A percentile compares a stretch with the other conserved stretches of the same genome.
These are phyloP conservation scores for Hyalella azteca DNA, from an alignment of 2,888 invertebrate genomes.

Conservation along the genomic window DNA sequence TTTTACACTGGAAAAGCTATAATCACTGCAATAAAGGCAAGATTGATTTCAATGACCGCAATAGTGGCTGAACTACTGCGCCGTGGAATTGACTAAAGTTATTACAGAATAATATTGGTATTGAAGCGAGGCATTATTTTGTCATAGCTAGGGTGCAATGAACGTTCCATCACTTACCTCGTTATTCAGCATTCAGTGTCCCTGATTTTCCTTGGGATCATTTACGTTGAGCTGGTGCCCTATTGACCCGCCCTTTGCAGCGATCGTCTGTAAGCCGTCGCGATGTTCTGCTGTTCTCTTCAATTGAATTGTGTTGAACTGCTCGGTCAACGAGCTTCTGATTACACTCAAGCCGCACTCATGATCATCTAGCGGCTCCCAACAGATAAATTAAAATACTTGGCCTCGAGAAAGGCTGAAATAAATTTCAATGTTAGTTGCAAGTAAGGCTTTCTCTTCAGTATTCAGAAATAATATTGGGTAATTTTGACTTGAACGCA, in stretches of 20 bases:
- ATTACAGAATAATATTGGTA: not conserved
- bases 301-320: not conserved
- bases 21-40: not conserved
- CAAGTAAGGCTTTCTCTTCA: not conserved
- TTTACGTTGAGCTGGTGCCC: not conserved
- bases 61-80: not conserved
- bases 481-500: not conserved
- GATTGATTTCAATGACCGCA: not conserved
- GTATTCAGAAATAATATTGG: not conserved
- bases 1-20: not conserved
- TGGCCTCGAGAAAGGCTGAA: not conserved
- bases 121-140: not conserved
- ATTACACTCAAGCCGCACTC: not conserved
- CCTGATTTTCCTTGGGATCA: not conserved
- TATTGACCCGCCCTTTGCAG: not conserved
- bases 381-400: not conserved
- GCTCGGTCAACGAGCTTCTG: not conserved
- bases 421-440: not conserved
- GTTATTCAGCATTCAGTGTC: conserved; percentile 6
- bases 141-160: not conserved
- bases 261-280: not conserved
- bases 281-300: not conserved
- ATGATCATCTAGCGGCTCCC: not conserved
- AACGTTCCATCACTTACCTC: not conserved
- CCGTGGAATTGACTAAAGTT: not conserved